These are phyloP conservation scores for Solenopsis invicta DNA, from an alignment of 1,140 invertebrate species.

Conservation along the genomic window DNA sequence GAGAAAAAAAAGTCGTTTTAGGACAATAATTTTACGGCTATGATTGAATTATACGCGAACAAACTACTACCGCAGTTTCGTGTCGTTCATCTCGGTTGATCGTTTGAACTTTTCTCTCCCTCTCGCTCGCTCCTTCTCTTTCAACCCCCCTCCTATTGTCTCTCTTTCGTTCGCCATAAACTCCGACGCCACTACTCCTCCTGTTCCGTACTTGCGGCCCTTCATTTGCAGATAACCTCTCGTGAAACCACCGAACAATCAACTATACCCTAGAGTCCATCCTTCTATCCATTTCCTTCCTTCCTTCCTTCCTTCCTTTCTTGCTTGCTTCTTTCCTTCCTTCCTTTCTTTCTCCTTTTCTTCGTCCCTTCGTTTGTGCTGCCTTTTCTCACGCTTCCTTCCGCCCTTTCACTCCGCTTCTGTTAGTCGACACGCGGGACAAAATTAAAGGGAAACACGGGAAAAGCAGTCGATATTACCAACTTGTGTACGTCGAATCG, in stretches of 20 bases:
- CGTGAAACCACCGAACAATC: conserved; percentile 81
- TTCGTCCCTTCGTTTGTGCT: not conserved
- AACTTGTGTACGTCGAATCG: not conserved
- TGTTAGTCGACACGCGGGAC: conserved; percentile 44
- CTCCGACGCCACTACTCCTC: conserved; percentile 64
- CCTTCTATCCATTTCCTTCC: conserved; percentile 72
- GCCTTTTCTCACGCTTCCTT: conserved; percentile 27
- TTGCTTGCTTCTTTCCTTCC: conserved; percentile 13
- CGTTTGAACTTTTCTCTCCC: not conserved
- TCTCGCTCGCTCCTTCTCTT: not conserved
- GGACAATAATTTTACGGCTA: conserved; percentile 62
- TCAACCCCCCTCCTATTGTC: not conserved
- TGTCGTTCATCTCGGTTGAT: conserved; percentile 8
- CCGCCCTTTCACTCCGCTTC: conserved; percentile 12
- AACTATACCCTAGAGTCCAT: conserved; percentile 76
- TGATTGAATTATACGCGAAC: conserved; percentile 69
- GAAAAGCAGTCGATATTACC: conserved; percentile 5
- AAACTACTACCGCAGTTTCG: conserved; percentile 49
- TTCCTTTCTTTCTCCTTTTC: not conserved
- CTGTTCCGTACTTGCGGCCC: conserved; percentile 77
- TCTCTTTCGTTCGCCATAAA: conserved; percentile 66
- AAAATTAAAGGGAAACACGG: conserved; percentile 61
- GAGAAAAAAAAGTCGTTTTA: conserved; percentile 37
- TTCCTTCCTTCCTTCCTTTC: conserved; percentile 68
- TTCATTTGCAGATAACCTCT: conserved; percentile 82